Evolutionary conservation across 1,140 invertebrate genomes (phyloP), one percentile per base, ranked within the genome.

Genomic region (Panonychus citri): DNA sequence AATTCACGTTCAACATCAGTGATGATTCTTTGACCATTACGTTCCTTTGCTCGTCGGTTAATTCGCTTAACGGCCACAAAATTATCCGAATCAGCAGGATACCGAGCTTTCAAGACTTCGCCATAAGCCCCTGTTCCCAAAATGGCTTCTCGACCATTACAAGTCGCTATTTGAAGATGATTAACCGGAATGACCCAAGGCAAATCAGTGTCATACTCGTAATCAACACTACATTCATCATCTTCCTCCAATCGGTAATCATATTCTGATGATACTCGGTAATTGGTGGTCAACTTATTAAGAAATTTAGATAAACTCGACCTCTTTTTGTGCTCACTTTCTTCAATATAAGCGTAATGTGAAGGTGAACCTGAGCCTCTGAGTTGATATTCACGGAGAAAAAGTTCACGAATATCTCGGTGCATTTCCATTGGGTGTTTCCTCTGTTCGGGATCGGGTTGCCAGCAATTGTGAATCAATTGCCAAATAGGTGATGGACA

Each of bases 381-480:
- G 19, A 54, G 7, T 54, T 54, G 30, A 26, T 40, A 54, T 30
- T 52, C 50, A 3, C 26, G 40, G 7, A 54, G 13, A 25, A 56
- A 26, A 24, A 48, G 26, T 50, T 56, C 69, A 27, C 83, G 81
- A 48, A 85, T 78, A 70, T 86, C 82, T 70, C 83, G 74, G 76
- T 83, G 80, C 60, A 85, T 78, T 43, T 78, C 78, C 68, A 86
- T 83, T 46, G 83, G 81, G 60, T 79, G 76, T 66, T 82, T 82
- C 15, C 81, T 69, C 21, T 70, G 68, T 28, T 78, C 75, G 3
- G 79, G 78, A 63, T 83, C 77, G 24, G 76, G 66, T 56, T 78
- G 75, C 93, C 93, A 98, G 63, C 89, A 89, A 62, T 85, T 80
- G 19, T 73, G 68, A 76, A 96, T 89, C 24, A 95, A 71, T 59